These are phyloP conservation scores for Hyposmocoma kahamanoa DNA, from an alignment of 1,140 invertebrate species.

Conservation along the genomic window DNA sequence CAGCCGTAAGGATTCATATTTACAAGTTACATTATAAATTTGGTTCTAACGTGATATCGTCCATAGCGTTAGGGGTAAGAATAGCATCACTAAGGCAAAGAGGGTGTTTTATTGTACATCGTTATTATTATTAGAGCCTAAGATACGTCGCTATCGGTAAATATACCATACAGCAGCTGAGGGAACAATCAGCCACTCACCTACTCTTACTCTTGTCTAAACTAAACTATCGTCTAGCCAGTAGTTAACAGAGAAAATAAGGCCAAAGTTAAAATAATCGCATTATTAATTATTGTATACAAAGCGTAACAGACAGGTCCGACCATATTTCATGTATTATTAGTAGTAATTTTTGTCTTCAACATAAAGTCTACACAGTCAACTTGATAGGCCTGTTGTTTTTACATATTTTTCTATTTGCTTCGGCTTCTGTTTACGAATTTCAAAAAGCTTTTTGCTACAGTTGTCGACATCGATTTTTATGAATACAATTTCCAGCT, in stretches of 20 bases:
- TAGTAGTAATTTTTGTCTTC: no score
- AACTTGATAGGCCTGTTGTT: no score
- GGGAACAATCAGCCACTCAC: constrained; percentile 25
- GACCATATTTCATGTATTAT: no score
- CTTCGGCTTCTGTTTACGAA: no score
- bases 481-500: no score
- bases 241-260: constrained; percentile 40
- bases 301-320: no score
- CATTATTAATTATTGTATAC: constrained; percentile 27
- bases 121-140: constrained; percentile 50
- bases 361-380: no score
- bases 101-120: constrained; percentile 67
- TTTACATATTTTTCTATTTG: no score
- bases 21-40: constrained; percentile 57
- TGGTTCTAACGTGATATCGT: constrained; percentile 47
- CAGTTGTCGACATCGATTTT: no score
- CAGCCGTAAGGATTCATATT: constrained; percentile 63
- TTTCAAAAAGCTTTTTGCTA: no score
- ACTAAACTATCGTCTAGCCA: constrained; percentile 37
- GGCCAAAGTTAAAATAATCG: constrained; percentile 44
- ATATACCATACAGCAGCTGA: no score
- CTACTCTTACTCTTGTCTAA: constrained; percentile 26
- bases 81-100: constrained; percentile 67
- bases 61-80: constrained; percentile 57
- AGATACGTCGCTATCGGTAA: constrained; percentile 35